These are phyloP conservation scores for Epinotia brunnichana DNA, from an alignment of 2,888 invertebrate genomes.

Conservation along the genomic window DNA sequence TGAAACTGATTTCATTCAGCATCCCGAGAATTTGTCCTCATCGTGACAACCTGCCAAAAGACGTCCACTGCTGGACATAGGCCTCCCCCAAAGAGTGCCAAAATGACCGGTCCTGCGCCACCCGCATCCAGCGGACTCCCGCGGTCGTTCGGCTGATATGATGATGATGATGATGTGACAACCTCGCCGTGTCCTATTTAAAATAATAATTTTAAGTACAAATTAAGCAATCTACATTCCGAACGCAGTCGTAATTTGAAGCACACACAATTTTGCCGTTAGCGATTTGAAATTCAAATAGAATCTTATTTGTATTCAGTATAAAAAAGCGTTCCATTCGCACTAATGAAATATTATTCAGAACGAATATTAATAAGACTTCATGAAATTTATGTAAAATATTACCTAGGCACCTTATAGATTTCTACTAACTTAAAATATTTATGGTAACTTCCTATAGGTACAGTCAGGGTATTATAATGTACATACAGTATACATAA, in stretches of 20 bases:
- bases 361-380: constrained; percentile 50
- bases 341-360: constrained; percentile 50
- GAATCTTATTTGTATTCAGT: constrained; percentile 42
- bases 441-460: too few relatives aligned
- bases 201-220: constrained; percentile 37
- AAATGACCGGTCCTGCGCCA: too few relatives aligned
- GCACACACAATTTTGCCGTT: constrained; percentile 43
- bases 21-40: not conserved
- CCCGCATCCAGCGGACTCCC: too few relatives aligned
- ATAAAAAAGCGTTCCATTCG: constrained; percentile 40
- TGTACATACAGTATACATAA: too few relatives aligned
- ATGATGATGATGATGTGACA: too few relatives aligned
- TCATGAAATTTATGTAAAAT: constrained; percentile 27
- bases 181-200: constrained; percentile 22
- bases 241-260: constrained; percentile 39
- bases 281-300: constrained; percentile 42
- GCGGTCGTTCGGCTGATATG: too few relatives aligned
- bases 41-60: not conserved
- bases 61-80: too few relatives aligned
- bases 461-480: too few relatives aligned
- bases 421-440: too few relatives aligned
- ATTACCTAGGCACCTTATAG: not conserved
- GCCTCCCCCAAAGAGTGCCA: too few relatives aligned
- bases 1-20: not conserved
- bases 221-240: constrained; percentile 40